Evolutionary conservation across 2,797 vertebrate species (phyloP), one percentile per base, ranked within the genome.

Genomic region (Poeciliopsis gracilis): DNA sequence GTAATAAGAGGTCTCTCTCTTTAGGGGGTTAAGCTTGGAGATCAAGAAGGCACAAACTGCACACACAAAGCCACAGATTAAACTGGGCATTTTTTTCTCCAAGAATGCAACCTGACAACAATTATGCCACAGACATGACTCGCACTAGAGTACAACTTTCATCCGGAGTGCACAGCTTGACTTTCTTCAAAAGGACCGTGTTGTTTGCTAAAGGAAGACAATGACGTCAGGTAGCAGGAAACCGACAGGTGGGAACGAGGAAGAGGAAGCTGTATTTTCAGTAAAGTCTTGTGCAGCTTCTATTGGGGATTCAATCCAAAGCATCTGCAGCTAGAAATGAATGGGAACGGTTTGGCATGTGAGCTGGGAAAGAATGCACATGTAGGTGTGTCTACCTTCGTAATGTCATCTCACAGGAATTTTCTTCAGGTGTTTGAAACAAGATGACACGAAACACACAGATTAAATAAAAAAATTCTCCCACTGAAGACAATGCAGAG

Each of bases 221-320:
- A 78, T 89, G 85, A 89, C 83, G 86, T 87, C 63, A 88, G 78
- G 28, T 51, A 77, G 69, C 88, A 91, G 89, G 83, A 93, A 86
- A 84, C 89, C 83, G 76, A 86, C 90, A 93, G 92, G 89, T 93
- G 89, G 89, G 86, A 73, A 87, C 83, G 41, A 90, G 87, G 86
- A 93, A 90, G 73, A 82, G 87, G 90, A 90, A 91, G 86, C 66
- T 66, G 78, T 59, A 76, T 73, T 85, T 89, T 78, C 79, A 82
- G 75, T 80, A 51, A 88, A 80, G 73, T 80, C 80, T 82, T 18
- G 43, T 59, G 53, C 76, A 82, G 84, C 20, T 10, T 85, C 78
- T 67, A 73, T 82, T 82, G 72, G 53, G 80, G 82, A 79, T 84
- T 87, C 87, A 82, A 82, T 63, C 80, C 83, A 3, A 28, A 82